Percentiles rank a stretch among this genome's conserved stretches.
phyloP scores from a whole-genome alignment of 2,888 invertebrate species.

The Dinocampus coccinellae region DNA sequence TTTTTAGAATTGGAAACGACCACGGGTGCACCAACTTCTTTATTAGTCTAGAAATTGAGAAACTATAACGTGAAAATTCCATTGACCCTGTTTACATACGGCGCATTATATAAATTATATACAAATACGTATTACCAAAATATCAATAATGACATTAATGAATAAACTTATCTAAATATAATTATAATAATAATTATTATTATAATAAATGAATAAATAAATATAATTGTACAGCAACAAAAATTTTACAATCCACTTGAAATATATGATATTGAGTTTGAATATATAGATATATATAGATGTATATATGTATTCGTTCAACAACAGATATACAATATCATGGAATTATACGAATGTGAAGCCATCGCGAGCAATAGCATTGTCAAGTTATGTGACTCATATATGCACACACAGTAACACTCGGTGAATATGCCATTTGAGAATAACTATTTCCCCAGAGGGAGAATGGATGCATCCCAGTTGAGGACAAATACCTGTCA shows the following conservation, averaged over 20 bases:
- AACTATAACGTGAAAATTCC: constrained; percentile 38
- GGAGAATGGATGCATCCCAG: constrained; percentile 16
- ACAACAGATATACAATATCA: constrained; percentile 7
- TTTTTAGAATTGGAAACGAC: constrained; percentile 48
- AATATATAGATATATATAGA: background rate
- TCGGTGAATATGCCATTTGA: constrained; percentile 19
- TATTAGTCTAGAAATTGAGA: constrained; percentile 51
- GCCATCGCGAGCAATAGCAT: constrained; percentile 14
- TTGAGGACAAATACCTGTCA: constrained; percentile 11
- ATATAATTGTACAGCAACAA: background rate
- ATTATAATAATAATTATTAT: background rate
- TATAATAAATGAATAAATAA: background rate
- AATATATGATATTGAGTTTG: background rate
- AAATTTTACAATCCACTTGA: background rate
- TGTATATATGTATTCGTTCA: background rate
- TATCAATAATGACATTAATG: background rate
- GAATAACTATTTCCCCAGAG: constrained; percentile 15
- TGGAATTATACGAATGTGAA: constrained; percentile 18
- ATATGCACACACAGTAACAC: constrained; percentile 40
- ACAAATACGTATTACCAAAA: background rate
- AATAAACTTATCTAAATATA: background rate
- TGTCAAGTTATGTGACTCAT: constrained; percentile 19
- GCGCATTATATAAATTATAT: background rate
- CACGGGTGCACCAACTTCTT: constrained; percentile 47
- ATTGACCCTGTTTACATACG: background rate